A percentile compares a stretch with the other conserved stretches of the same genome.
Conservation (phyloP, 2,797 vertebrate genomes). For the Furcifer pardalis region DNA sequence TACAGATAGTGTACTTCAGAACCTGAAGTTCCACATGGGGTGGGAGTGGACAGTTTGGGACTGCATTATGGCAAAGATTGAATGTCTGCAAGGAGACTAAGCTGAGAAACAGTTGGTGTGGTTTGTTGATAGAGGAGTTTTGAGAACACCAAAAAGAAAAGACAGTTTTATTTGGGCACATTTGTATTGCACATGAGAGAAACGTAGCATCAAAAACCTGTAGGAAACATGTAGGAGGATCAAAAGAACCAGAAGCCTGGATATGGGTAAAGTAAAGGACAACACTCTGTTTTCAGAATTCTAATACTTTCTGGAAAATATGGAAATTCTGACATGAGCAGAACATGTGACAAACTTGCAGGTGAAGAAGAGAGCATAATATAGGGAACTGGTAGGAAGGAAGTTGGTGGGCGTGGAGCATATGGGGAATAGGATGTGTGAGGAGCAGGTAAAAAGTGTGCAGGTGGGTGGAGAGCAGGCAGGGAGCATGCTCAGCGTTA, state of each 20-base stretch:
- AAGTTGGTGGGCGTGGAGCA: not conserved
- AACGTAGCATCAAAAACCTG: not conserved
- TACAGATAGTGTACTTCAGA: not conserved
- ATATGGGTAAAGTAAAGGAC: not conserved
- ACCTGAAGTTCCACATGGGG: not conserved
- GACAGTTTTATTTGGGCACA: not conserved
- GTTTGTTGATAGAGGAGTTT: not conserved
- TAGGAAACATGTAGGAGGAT: slow-evolving; percentile 4
- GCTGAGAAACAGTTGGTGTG: not conserved
- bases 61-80: not conserved
- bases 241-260: not conserved
- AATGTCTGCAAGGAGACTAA: not conserved
- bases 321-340: not conserved
- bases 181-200: slow-evolving; percentile 5
- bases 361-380: not conserved
- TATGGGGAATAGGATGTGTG: slow-evolving; percentile 6
- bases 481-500: slow-evolving; percentile 56
- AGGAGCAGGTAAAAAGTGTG: not conserved
- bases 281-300: slow-evolving; percentile 14
- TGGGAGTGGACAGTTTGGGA: too few relatives aligned
- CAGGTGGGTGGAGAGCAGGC: not conserved
- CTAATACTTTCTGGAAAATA: not conserved
- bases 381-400: not conserved
- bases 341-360: not conserved
- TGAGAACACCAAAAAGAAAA: not conserved